A percentile compares a stretch with the other conserved stretches of the same genome.
These are phyloP conservation scores for Platycheirus albimanus DNA, from an alignment of 2,888 invertebrate genomes.

Conservation along the genomic window DNA sequence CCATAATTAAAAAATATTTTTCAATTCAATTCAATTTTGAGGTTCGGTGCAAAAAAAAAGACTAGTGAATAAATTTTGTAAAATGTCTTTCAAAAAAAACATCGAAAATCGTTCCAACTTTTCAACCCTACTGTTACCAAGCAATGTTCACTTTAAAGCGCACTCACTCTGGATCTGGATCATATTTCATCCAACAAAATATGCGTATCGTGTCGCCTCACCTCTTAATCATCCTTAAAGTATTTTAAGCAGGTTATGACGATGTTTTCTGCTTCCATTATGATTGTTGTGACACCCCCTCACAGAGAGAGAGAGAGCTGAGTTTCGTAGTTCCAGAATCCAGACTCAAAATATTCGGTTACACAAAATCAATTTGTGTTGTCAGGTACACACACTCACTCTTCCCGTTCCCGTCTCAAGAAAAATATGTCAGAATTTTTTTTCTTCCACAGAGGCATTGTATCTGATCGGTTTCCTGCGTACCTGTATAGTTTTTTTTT, in stretches of 20 bases:
- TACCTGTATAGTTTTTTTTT: neutral
- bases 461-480: conserved; percentile 15
- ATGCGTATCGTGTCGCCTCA: conserved; percentile 43
- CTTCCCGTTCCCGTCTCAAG: neutral
- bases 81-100: too few species aligned
- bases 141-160: neutral
- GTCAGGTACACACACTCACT: conserved; percentile 25
- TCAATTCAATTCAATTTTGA: too few species aligned
- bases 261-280: conserved; percentile 32
- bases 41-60: too few species aligned
- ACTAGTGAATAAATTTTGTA: too few species aligned
- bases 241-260: conserved; percentile 52
- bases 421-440: neutral
- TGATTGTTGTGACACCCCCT: conserved; percentile 40
- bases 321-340: neutral
- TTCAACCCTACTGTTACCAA: conserved; percentile 11
- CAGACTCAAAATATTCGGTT: conserved; percentile 44
- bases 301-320: too few species aligned
- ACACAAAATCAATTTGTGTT: conserved; percentile 43
- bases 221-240: conserved; percentile 62
- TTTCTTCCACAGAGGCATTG: neutral
- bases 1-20: too few species aligned
- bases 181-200: conserved; percentile 54
- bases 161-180: conserved; percentile 29
- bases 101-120: too few species aligned